A percentile compares a stretch with the other conserved stretches of the same genome.
Conservation (phyloP, 1,140 invertebrate species). For the Drosophila pallidifrons region DNA sequence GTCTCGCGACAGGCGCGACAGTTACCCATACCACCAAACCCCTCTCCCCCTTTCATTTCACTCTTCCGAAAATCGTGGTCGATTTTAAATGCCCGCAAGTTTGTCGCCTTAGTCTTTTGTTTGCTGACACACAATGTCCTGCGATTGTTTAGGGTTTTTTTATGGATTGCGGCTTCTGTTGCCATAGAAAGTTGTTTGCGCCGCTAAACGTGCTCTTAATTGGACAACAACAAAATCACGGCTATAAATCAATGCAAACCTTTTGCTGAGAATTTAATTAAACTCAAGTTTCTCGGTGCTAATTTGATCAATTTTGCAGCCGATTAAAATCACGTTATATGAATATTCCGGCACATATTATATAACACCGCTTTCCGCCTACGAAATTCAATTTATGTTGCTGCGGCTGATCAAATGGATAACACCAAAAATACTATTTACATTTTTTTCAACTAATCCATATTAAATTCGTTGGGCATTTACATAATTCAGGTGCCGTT, state of each 20-base stretch:
- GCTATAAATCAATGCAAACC: constrained; percentile 18
- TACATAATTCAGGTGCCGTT: neutral
- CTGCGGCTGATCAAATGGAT: constrained; percentile 8
- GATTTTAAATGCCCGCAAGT: constrained; percentile 32
- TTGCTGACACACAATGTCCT: constrained; percentile 31
- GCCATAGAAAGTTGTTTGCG: constrained; percentile 24
- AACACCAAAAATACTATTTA: neutral
- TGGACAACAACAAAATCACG: constrained; percentile 10
- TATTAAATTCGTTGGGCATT: neutral
- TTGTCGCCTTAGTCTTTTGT: constrained; percentile 68
- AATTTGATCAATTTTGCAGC: constrained; percentile 22
- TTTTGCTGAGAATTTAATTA: neutral
- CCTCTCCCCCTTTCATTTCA: neutral
- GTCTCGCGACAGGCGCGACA: constrained; percentile 22
- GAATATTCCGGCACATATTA: constrained; percentile 13
- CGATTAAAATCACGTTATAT: constrained; percentile 8
- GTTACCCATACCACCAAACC: neutral
- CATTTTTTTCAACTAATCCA: constrained; percentile 1
- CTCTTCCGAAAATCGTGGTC: constrained; percentile 18
- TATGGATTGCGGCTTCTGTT: neutral
- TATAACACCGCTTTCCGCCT: constrained; percentile 8
- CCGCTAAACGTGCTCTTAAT: constrained; percentile 24
- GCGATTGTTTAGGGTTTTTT: constrained; percentile 24
- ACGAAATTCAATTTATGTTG: constrained; percentile 2
- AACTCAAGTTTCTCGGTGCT: constrained; percentile 3